Evolutionary conservation across 2,797 vertebrate species (phyloP), one percentile per base, ranked within the genome.

Genomic region (Gobionotothen gibberifrons): DNA sequence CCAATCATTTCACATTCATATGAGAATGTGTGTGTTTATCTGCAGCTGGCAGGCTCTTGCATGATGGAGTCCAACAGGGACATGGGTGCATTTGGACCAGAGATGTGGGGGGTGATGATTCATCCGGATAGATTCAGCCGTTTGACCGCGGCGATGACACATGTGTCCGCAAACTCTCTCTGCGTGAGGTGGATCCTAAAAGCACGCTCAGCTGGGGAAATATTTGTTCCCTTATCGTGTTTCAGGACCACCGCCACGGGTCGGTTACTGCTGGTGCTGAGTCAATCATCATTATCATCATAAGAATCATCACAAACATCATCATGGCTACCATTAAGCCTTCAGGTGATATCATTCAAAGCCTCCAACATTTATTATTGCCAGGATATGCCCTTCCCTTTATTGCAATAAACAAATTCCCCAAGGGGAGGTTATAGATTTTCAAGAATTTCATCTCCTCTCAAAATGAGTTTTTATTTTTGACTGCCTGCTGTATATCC

Each of bases 71-170:
- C 60, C 48, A 72, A 43, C 1, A 21, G 64, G 54, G 57, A 46
- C 53, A 42, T 16, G 52, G 48, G n/a, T 29, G 48, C 53, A 26
- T 61, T 47, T 47, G 12, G 29, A 40, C 26, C 43, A 22, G 55
- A 73, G 59, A 65, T 59, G 56, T 64, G 59, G 48, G 76, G 58
- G 58, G 26, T 26, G 26, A 58, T 78, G 78, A 88, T 82, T 88
- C 81, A 82, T 58, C 29, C 8, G 4, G 32, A 70, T 7, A 2
- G 3, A 77, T 61, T 78, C 19, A 56, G 57, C 66, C 69, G 58
- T 47, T 22, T 15, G 71, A 74, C 57, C 13, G 6, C 39, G 2
- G n/a, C 65, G 63, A 0, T 40, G 44, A 44, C 22, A 11, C 64
- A 48, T 64, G 65, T 36, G 17, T 65, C 9, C 36, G 2, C 16